A percentile compares a stretch with the other conserved stretches of the same genome.
These are phyloP conservation scores for Harpegnathos saltator DNA, from an alignment of 1,140 invertebrate species.

Conservation along the genomic window DNA sequence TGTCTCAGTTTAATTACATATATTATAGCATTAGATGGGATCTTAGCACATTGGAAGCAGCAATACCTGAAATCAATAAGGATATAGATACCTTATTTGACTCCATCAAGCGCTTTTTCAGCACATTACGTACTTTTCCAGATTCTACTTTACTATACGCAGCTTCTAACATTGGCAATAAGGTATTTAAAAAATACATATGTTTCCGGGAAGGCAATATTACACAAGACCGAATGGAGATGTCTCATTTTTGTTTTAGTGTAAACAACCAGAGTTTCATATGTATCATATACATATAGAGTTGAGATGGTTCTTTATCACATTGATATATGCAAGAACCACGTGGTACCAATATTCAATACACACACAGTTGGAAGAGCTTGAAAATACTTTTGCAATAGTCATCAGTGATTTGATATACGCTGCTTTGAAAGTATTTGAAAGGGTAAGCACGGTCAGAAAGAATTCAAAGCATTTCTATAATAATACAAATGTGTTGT, in stretches of 20 bases:
- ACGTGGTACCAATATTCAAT: slow-evolving; percentile 65
- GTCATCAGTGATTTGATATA: slow-evolving; percentile 81
- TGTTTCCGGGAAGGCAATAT: slow-evolving; percentile 19
- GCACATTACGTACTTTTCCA: slow-evolving; percentile 77
- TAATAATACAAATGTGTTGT: background rate
- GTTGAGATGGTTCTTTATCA: slow-evolving; percentile 82
- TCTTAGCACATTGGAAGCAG: slow-evolving; percentile 65
- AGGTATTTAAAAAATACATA: slow-evolving; percentile 70
- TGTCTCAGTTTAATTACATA: slow-evolving; percentile 18
- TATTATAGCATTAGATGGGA: slow-evolving; percentile 77
- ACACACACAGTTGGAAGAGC: slow-evolving; percentile 69
- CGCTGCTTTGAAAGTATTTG: slow-evolving; percentile 80
- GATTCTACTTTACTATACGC: slow-evolving; percentile 82
- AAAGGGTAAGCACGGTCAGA: slow-evolving; percentile 76
- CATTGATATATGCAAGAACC: slow-evolving; percentile 75
- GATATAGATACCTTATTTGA: slow-evolving; percentile 75
- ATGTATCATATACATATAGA: slow-evolving; percentile 85
- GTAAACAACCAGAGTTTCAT: slow-evolving; percentile 83
- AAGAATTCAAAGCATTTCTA: slow-evolving; percentile 12
- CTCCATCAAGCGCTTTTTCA: slow-evolving; percentile 76
- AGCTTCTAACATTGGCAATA: slow-evolving; percentile 81
- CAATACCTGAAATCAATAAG: slow-evolving; percentile 73
- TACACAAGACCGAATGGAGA: no score
- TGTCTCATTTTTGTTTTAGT: slow-evolving; percentile 73
- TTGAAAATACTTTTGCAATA: slow-evolving; percentile 73